Conservation (phyloP, 2,797 vertebrate species). For the Loriculus beryllinus region DNA sequence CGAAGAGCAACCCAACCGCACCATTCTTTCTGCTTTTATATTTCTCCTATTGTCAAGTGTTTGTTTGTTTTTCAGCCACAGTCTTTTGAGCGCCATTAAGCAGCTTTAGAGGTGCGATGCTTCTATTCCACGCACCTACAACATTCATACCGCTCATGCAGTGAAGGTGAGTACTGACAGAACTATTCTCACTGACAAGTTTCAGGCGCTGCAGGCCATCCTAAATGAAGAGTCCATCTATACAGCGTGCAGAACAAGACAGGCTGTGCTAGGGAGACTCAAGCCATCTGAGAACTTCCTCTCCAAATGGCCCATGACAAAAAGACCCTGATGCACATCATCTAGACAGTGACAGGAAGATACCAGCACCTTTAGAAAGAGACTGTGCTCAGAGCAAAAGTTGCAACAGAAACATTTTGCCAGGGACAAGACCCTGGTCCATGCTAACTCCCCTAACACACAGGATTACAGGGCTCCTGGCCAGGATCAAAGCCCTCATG, state of each 20-base stretch:
- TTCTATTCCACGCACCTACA: neutral
- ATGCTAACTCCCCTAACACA: too few species aligned
- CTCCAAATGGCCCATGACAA: neutral
- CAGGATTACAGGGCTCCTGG: neutral
- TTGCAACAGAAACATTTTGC: neutral
- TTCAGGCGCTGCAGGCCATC: neutral
- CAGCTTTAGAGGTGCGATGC: neutral
- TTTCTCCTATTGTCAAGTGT: neutral
- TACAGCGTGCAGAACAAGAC: neutral
- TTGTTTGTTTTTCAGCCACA: neutral
- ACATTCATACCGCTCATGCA: neutral
- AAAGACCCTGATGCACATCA: neutral
- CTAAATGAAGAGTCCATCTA: neutral
- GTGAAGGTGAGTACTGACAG: neutral
- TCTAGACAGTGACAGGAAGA: neutral
- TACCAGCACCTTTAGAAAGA: neutral
- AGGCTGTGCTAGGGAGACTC: neutral
- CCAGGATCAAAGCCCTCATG: neutral
- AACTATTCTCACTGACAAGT: neutral
- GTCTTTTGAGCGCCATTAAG: neutral
- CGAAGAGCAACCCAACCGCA: neutral
- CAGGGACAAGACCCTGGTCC: rapidly evolving
- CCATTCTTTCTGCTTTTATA: neutral
- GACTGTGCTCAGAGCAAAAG: neutral
- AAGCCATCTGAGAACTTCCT: neutral